Base-by-base conservation (phyloP, 2,888 invertebrate species). In the Imbricaverruca yamaguchii region DNA sequence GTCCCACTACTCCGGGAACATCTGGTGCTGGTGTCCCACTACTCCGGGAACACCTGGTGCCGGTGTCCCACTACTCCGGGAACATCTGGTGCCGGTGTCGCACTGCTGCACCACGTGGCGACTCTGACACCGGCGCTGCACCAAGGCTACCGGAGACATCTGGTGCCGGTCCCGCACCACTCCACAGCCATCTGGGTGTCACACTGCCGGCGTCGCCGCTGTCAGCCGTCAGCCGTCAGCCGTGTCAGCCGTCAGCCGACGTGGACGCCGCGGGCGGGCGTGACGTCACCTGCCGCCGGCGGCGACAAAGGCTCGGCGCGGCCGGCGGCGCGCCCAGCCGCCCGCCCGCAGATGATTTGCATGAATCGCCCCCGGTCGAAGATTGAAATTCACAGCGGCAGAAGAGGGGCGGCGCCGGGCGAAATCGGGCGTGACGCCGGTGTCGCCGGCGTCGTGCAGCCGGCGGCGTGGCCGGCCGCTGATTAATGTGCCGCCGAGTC, bases 371-470 rank as follows among this genome's bases (percentile, higher is more conserved):
- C 74, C 53, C 74, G 74, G 12, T 53, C 18, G 53, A 39, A 74
- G 74, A 74, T 74, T 74, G 74, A 74, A 74, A 74, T 74, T 74
- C 74, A 74, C 53, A 25, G 74, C 74, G 53, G 74, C 74, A 53
- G 74, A 74, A 74, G 74, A 10, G 74, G 74, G 18, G 74, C 53
- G 39, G 74, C 53, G 15, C 23, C 15, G 74, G 15, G 2, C 8
- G 39, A 18, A 53, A 74, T 53, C 53, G 25, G 74, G 74, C 74
- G 74, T 74, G 74, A 7, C 53, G 53, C 67, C 25, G 67, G 67
- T 67, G 25, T 12, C 12, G 61, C 61, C 39, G 39, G 39, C 39
- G 39, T 39, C 39, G 39, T 39, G 39, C 39, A 39, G 39, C 39
- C 39, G 39, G 39, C 39, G 39, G 39, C 39, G 39, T 39, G 2